Percentiles rank a stretch among this genome's conserved stretches.
These are phyloP conservation scores for Aviceda subcristata DNA, from an alignment of 2,113 vertebrate species.

Conservation along the genomic window DNA sequence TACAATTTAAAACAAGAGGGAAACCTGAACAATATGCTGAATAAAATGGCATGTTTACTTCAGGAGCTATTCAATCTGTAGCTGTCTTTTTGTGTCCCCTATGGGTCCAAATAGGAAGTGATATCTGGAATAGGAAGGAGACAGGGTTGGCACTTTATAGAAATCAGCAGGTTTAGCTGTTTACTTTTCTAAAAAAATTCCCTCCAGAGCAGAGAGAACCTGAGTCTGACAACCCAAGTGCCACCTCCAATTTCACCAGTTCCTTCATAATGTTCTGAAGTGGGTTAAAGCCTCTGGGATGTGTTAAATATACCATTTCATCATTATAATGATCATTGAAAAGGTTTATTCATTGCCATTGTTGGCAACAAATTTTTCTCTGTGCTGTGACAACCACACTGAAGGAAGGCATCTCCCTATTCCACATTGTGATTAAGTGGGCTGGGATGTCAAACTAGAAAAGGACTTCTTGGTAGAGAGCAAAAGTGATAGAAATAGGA, in stretches of 20 bases:
- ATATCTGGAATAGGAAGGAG: not conserved
- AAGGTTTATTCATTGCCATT: not conserved
- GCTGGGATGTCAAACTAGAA: not conserved
- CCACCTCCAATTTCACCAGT: not conserved
- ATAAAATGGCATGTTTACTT: not conserved
- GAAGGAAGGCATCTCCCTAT: not conserved
- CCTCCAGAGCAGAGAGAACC: not conserved
- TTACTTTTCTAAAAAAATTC: not conserved
- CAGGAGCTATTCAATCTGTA: not conserved
- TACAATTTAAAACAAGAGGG: not conserved
- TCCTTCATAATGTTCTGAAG: not conserved
- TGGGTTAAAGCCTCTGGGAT: not conserved
- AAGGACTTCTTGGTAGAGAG: slow-evolving; percentile 16
- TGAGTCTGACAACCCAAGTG: not conserved
- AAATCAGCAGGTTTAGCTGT: not conserved
- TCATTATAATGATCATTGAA: not conserved
- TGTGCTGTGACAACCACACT: not conserved
- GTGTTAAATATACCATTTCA: not conserved
- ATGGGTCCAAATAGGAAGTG: not conserved
- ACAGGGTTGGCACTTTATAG: not conserved
- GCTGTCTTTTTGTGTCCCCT: not conserved
- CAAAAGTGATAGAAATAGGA: slow-evolving; percentile 59
- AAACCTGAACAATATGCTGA: not conserved
- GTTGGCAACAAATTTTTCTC: not conserved
- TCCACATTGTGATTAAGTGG: not conserved